Evolutionary conservation across 2,113 vertebrate genomes (phyloP).

Genomic region (Periophthalmodon schlosseri): DNA sequence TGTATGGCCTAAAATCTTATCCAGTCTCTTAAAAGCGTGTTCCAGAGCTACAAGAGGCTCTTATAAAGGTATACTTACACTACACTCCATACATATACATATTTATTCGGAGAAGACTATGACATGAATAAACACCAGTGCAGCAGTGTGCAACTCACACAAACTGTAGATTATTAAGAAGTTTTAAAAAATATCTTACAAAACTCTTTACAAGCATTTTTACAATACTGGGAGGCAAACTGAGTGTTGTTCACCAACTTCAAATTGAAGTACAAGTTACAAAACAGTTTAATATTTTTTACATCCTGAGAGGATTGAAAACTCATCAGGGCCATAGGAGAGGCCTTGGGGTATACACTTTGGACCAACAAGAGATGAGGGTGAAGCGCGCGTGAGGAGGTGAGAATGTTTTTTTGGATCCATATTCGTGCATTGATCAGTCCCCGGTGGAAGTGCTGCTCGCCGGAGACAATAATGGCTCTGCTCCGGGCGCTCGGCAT

Average conservation of each 20-base stretch:
- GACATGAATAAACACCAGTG: no score
- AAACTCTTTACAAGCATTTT: not conserved
- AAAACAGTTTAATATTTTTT: not conserved
- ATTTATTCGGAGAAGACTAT: no score
- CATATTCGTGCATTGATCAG: slow-evolving; percentile 78
- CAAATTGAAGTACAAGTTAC: not conserved
- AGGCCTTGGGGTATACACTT: slow-evolving; percentile 4
- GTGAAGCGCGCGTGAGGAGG: slow-evolving; percentile 28
- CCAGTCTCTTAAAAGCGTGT: no score
- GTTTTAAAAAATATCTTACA: not conserved
- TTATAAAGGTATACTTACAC: no score
- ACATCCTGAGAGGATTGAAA: not conserved
- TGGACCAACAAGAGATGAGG: slow-evolving; percentile 23
- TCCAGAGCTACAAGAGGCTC: no score
- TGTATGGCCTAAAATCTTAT: no score
- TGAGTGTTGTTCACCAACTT: not conserved
- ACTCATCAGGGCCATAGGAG: slow-evolving; percentile 15
- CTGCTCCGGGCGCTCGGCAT: slow-evolving; percentile 72
- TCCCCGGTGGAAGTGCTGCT: slow-evolving; percentile 70
- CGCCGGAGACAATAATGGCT: slow-evolving; percentile 75
- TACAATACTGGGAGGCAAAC: not conserved
- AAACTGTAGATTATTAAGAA: no score
- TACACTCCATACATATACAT: no score
- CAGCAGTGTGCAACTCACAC: no score
- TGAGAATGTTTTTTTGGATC: slow-evolving; percentile 73